phyloP scores from a whole-genome alignment of 2,797 vertebrate species.

The Buceros bicornis region DNA sequence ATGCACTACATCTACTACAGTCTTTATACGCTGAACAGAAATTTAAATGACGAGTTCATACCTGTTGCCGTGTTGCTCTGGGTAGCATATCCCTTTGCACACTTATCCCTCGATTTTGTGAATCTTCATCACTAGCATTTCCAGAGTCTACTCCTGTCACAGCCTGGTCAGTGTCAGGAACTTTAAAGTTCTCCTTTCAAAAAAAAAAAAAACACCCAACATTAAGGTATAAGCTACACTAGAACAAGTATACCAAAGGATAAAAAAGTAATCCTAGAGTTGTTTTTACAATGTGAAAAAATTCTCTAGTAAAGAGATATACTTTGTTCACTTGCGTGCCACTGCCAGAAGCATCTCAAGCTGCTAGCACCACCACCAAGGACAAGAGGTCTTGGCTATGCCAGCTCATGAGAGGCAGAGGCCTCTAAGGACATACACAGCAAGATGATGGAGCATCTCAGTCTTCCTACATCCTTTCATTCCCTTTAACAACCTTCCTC shows the following conservation, averaged over 20 bases:
- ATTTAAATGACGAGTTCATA: conserved; percentile 53
- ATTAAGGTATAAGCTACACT: neutral
- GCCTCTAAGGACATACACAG: neutral
- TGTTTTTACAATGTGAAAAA: neutral
- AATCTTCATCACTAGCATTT: conserved; percentile 85
- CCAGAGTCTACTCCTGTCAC: conserved; percentile 87
- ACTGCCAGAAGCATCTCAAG: neutral
- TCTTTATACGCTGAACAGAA: neutral
- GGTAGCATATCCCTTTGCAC: conserved; percentile 67
- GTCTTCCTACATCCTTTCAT: neutral
- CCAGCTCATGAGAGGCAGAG: neutral
- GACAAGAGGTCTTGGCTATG: neutral
- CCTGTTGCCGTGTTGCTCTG: conserved; percentile 79
- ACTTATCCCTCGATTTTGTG: conserved; percentile 80
- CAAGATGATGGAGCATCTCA: neutral
- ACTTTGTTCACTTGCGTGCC: neutral
- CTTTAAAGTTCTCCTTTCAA: conserved; percentile 81
- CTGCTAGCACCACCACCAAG: neutral
- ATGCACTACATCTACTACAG: neutral
- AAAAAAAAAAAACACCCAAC: neutral
- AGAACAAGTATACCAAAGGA: neutral
- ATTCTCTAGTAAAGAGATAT: neutral
- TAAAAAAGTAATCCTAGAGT: neutral
- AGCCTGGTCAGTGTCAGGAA: conserved; percentile 79
- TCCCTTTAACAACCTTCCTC: neutral